phyloP scores from a whole-genome alignment of 2,888 invertebrate species.

The Drosophila buzzatii region DNA sequence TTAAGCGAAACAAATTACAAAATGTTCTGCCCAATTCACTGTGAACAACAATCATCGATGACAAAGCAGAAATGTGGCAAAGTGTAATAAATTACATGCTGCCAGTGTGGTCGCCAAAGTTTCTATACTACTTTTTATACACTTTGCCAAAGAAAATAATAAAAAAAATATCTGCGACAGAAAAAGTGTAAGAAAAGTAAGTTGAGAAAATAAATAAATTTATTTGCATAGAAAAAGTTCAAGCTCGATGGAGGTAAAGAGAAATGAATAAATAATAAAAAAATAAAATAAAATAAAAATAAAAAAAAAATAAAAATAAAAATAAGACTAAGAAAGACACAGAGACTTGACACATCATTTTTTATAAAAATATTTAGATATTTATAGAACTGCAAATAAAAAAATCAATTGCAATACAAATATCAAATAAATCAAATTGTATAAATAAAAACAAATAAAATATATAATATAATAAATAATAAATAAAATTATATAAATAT shows the following conservation, averaged over 20 bases:
- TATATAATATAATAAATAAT: no score
- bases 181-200: neutral
- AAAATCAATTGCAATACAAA: no score
- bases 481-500: no score
- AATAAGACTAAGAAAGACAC: no score
- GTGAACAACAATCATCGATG: constrained; percentile 15
- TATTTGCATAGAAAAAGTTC: neutral
- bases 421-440: no score
- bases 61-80: constrained; percentile 4
- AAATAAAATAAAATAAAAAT: neutral
- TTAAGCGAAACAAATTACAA: constrained; percentile 7
- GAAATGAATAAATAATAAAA: neutral
- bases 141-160: neutral
- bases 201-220: neutral
- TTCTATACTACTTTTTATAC: neutral
- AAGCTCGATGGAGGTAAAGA: no score
- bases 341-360: no score
- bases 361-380: no score
- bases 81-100: constrained; percentile 11
- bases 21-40: neutral
- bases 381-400: no score
- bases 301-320: no score
- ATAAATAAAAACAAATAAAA: no score
- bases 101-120: neutral
- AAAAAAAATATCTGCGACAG: no score